Evolutionary conservation across 2,113 vertebrate species (phyloP).

Genomic region (Charadrius vociferus): DNA sequence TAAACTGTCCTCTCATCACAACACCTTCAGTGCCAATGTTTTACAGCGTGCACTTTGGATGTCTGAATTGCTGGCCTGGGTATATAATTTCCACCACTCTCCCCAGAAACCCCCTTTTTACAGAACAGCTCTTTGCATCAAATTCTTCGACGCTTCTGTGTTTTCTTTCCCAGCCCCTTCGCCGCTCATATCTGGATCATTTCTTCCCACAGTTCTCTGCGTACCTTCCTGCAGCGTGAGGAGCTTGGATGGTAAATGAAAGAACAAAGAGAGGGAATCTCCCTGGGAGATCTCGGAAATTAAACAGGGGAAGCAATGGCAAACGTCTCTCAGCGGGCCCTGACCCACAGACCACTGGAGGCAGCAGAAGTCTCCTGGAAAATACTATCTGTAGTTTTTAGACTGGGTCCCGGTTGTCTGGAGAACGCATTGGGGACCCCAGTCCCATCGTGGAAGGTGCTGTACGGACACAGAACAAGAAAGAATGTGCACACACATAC

Average conservation of each 20-base stretch:
- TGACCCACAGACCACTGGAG: background rate
- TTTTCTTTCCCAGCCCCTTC: background rate
- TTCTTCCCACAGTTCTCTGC: background rate
- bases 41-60: background rate
- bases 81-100: background rate
- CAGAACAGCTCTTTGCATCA: background rate
- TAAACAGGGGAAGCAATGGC: background rate
- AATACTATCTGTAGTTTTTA: background rate
- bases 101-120: background rate
- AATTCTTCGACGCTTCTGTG: background rate
- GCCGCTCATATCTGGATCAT: background rate
- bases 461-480: background rate
- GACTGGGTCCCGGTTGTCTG: background rate
- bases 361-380: background rate
- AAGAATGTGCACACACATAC: rapidly evolving
- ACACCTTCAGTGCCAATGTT: rapidly evolving
- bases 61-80: background rate
- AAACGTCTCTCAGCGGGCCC: rapidly evolving
- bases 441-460: rapidly evolving
- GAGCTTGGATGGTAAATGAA: background rate
- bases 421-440: background rate
- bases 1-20: background rate
- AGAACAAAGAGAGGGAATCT: background rate
- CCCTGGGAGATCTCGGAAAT: background rate
- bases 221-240: background rate